phyloP scores from a whole-genome alignment of 2,888 invertebrate species.

The Podabrus alpinus region DNA sequence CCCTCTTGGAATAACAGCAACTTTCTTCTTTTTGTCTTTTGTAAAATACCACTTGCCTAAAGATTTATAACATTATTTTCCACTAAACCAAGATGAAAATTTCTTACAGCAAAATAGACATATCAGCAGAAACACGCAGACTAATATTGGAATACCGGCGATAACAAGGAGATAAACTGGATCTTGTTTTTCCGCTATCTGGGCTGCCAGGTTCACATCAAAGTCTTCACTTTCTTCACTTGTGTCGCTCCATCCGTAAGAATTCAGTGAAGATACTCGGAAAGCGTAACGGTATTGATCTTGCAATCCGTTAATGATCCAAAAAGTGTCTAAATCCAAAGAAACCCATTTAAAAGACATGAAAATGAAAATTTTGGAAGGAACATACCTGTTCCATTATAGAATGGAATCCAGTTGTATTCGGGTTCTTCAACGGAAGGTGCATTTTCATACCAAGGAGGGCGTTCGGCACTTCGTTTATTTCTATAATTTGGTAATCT shows the following conservation, averaged over 20 bases:
- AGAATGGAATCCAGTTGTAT: constrained; percentile 66
- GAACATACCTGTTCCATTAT: constrained; percentile 73
- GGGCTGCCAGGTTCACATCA: constrained; percentile 55
- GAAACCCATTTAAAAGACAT: neutral
- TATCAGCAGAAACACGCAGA: constrained; percentile 54
- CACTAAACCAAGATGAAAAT: neutral
- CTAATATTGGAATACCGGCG: constrained; percentile 64
- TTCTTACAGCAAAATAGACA: constrained; percentile 58
- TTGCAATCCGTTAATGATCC: constrained; percentile 73
- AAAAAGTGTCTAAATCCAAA: constrained; percentile 69
- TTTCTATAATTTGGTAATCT: constrained; percentile 46
- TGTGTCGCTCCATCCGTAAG: constrained; percentile 80
- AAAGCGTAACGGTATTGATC: constrained; percentile 69
- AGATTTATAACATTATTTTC: neutral
- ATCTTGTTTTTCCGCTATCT: constrained; percentile 59
- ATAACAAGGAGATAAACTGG: constrained; percentile 61
- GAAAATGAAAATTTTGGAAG: neutral
- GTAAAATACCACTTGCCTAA: constrained; percentile 51
- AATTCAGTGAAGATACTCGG: constrained; percentile 78
- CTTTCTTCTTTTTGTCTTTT: constrained; percentile 67
- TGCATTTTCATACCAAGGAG: constrained; percentile 51
- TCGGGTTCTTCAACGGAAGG: constrained; percentile 64
- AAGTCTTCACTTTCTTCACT: constrained; percentile 70
- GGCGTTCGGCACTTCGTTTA: constrained; percentile 49
- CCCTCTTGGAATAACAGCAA: constrained; percentile 42